Base-by-base conservation (phyloP, 1,140 invertebrate genomes). In the Lepidurus apus region DNA sequence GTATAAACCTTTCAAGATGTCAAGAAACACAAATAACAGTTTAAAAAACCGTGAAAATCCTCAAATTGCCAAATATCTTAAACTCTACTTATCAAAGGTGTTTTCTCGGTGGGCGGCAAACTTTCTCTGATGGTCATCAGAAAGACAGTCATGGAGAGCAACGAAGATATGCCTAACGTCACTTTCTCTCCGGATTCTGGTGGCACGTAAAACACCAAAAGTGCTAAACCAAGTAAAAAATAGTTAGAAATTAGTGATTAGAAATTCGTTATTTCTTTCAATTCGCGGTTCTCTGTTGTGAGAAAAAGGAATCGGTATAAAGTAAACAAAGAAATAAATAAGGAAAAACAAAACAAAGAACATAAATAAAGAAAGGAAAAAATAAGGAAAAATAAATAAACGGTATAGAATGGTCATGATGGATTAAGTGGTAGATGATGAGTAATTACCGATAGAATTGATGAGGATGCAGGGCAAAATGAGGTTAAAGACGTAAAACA, bases 71-170 rank as follows among this genome's bases (percentile, higher is more conserved):
- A 17, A 42, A 26, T 24, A 42, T 21, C 11, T 0, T 43, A 76
- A 73, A 74, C 88, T 90, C 90, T 88, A 95, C 94, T 95, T 81
- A 97, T 95, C 24, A 97, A 87, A 5, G 95, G 95, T 1, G 93
- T 95, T 84, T 96, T 95, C 82, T 95, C 94, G 1, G 94, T 96
- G 0, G 95, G 94, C n/a, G 95, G 95, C 82, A 96, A 87, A 74
- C 91, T 93, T 84, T 97, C 94, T 76, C 94, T 86, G 24, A 97
- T 95, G 17, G 95, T 93, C 94, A 97, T 96, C 3, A 97, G 87
- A 84, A 96, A 96, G 10, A 97, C 95, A 0, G 95, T 96, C 92
- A 96, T 96, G 6, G 94, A 95, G 5, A 97, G 88, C 1, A 97
- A 87, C 1, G 94, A 94, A 75, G 93, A 95, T 79, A 96, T 96